Evolutionary conservation across 1,140 invertebrate species (phyloP).

Genomic region (Pseudomyrmex pallidus): DNA sequence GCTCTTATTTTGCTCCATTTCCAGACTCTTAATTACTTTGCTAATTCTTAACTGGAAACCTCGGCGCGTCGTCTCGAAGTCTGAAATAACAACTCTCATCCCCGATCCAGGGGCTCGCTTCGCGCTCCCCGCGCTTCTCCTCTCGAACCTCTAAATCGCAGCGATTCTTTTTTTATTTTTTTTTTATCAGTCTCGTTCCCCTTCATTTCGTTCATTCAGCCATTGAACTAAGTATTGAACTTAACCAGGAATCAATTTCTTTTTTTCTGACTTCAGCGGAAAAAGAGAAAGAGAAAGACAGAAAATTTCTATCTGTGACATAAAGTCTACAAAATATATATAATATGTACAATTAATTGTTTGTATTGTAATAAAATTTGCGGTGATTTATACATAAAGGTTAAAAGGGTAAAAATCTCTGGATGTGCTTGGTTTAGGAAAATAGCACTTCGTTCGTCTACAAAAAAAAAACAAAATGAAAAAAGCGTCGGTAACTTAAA

Average conservation of each 20-base stretch:
- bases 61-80: constrained; percentile 74
- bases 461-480: no score
- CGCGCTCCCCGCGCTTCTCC: constrained; percentile 8
- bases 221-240: constrained; percentile 38
- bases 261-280: not conserved
- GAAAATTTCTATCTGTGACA: not conserved
- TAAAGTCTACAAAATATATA: not conserved
- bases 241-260: constrained; percentile 66
- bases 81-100: constrained; percentile 80
- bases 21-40: constrained; percentile 83
- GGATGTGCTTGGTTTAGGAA: no score
- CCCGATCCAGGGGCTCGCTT: constrained; percentile 25
- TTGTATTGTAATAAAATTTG: no score
- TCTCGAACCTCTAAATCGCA: constrained; percentile 64
- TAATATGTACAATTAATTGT: no score
- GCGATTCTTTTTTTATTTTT: constrained; percentile 54
- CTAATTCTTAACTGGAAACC: constrained; percentile 79
- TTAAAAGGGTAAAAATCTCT: no score
- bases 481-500: no score
- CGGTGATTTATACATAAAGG: no score
- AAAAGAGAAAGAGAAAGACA: not conserved
- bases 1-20: constrained; percentile 80
- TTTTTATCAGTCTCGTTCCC: constrained; percentile 36
- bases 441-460: no score
- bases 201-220: constrained; percentile 19